These are phyloP conservation scores for Marmota flaviventris DNA, from an alignment of 2,113 vertebrate genomes.

Conservation along the genomic window DNA sequence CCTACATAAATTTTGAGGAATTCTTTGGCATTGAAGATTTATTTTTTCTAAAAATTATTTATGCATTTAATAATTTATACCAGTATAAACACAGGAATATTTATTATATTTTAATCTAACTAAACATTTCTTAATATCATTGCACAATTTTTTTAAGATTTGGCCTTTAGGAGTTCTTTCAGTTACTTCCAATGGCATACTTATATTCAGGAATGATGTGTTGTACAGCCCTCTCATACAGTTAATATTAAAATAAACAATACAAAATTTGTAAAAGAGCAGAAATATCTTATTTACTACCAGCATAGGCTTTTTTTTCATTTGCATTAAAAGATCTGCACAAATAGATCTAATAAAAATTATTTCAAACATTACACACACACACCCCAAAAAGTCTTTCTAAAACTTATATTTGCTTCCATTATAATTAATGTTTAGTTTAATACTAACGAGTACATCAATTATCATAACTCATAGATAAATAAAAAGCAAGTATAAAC, in stretches of 20 bases:
- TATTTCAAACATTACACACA: neutral
- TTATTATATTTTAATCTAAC: neutral
- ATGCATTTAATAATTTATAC: neutral
- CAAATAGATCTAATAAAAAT: neutral
- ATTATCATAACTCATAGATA: neutral
- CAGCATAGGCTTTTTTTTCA: neutral
- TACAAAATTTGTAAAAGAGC: neutral
- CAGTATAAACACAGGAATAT: fast-evolving
- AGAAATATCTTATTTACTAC: neutral
- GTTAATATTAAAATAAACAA: neutral
- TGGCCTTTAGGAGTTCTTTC: neutral
- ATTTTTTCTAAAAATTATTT: neutral
- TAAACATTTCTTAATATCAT: neutral
- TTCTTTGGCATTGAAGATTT: neutral
- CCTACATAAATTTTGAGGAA: neutral
- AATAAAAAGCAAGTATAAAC: neutral
- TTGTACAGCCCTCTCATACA: neutral
- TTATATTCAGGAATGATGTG: neutral
- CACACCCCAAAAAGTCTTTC: neutral
- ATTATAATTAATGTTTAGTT: neutral
- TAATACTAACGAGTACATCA: neutral
- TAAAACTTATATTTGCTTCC: neutral
- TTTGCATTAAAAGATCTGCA: neutral
- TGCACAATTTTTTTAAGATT: neutral
- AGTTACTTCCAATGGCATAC: neutral